Base-by-base conservation (phyloP, 2,113 vertebrate genomes). In the Dolichallabes microphthalmus region DNA sequence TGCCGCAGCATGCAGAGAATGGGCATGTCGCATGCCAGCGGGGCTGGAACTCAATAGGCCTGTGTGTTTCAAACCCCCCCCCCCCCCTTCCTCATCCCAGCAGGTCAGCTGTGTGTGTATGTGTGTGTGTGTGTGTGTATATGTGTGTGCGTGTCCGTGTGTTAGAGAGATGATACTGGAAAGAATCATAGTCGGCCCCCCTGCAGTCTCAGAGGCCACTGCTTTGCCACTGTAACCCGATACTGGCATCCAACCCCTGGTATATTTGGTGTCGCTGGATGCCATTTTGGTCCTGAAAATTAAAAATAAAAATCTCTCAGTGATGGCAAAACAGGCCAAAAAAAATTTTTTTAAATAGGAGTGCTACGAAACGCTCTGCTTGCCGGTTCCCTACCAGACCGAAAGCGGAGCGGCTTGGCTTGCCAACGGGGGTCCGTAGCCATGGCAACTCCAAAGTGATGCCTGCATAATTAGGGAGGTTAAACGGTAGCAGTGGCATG, bases 1-100 rank as follows among this genome's bases (percentile, higher is more conserved):
- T 88, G 74, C 87, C 45, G 85, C 89, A 88, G 89, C 88, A 88
- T 88, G 89, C 64, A 73, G 84, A 87, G 88, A 90, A 91, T 86
- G 92, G 92, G 91, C 93, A 90, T 90, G 91, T 90, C 89, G 89
- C 89, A 94, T 93, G 92, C 92, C 92, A 93, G 90, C 91, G 89
- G 89, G 90, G 86, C 89, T 90, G 93, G 91, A 94, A 94, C 91
- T 91, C 89, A 91, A 94, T 92, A 93, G 90, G 83, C 74, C 88
- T 85, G 63, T 75, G 55, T 84, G 82, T 83, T 64, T 53, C 30
- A 61, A 22, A 27, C 32, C 63, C 52, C 55, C n/a, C n/a, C 57
- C 53, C 50, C 78, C 30, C 10, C 66, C 7, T 52, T 60, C 71
- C 57, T 30, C 30, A 1, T 64, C 78, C 61, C 68, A 84, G 82